These are phyloP conservation scores for Amphipoea lucens DNA, from an alignment of 2,888 invertebrate species.

Conservation along the genomic window DNA sequence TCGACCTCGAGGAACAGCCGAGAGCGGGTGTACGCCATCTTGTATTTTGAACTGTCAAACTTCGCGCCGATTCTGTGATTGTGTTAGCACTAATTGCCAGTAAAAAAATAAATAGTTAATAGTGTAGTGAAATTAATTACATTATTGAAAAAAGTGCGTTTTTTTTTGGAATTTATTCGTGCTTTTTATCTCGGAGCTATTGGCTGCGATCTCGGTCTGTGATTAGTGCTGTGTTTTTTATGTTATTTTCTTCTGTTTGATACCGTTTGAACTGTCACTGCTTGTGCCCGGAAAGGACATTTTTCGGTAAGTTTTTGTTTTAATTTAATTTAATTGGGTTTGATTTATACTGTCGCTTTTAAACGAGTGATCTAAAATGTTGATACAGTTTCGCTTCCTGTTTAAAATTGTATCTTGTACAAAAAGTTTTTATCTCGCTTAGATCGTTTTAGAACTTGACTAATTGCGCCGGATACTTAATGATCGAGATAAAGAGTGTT, in stretches of 20 bases:
- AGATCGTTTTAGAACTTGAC: constrained; percentile 34
- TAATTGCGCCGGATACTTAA: constrained; percentile 51
- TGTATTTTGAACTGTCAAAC: constrained; percentile 75
- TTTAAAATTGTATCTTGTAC: constrained; percentile 7
- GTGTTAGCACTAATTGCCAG: constrained; percentile 67
- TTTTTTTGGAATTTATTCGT: constrained; percentile 55
- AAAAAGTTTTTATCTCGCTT: constrained; percentile 43
- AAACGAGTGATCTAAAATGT: constrained; percentile 29
- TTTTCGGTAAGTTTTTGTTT: constrained; percentile 70
- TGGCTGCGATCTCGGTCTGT: constrained; percentile 70
- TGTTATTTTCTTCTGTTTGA: constrained; percentile 68
- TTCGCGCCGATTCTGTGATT: constrained; percentile 80
- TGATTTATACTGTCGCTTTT: constrained; percentile 36
- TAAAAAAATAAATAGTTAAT: constrained; percentile 52
- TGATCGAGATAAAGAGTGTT: constrained; percentile 36
- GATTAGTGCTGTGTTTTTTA: constrained; percentile 73
- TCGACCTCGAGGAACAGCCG: constrained; percentile 86
- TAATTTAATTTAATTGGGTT: constrained; percentile 40
- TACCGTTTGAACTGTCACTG: constrained; percentile 75
- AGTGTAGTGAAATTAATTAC: constrained; percentile 64
- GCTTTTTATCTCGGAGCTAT: constrained; percentile 63
- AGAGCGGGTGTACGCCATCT: constrained; percentile 81
- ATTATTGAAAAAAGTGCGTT: constrained; percentile 51
- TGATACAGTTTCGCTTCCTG: constrained; percentile 49
- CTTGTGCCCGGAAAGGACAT: constrained; percentile 69